A percentile compares a stretch with the other conserved stretches of the same genome.
Conservation (phyloP, 2,113 vertebrate species). For the Hippocampus abdominalis region DNA sequence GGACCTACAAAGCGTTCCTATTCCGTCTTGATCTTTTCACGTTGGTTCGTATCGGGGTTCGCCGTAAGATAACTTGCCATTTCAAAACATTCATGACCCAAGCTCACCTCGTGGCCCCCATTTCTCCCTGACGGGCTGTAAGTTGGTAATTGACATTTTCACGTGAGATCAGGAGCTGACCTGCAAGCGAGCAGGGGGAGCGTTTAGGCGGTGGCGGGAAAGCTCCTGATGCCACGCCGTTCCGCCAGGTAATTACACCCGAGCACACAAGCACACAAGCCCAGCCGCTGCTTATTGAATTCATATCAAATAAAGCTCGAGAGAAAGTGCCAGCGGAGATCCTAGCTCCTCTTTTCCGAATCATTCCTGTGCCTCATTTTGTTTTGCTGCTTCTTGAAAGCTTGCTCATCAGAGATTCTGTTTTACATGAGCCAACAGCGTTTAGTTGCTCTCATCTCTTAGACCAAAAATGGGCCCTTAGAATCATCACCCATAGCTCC, state of each 20-base stretch:
- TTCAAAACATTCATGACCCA: slow-evolving; percentile 24
- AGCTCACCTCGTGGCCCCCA: not conserved
- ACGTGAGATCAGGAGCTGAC: slow-evolving; percentile 70
- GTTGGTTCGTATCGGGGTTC: not conserved
- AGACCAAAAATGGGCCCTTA: not conserved
- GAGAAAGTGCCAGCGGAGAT: slow-evolving; percentile 31
- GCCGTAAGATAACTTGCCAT: slow-evolving; percentile 15
- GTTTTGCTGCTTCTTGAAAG: slow-evolving; percentile 12
- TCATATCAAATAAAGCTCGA: slow-evolving; percentile 67
- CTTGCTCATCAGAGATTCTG: not conserved
- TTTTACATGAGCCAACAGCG: not conserved
- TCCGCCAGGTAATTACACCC: slow-evolving; percentile 68
- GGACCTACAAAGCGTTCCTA: not conserved
- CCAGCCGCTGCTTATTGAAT: slow-evolving; percentile 70
- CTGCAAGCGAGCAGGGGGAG: slow-evolving; percentile 55
- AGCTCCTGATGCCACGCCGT: slow-evolving; percentile 61
- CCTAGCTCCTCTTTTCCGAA: slow-evolving; percentile 2
- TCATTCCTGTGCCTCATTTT: slow-evolving; percentile 29
- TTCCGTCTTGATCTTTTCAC: not conserved
- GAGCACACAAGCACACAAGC: slow-evolving; percentile 52
- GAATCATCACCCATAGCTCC: not conserved
- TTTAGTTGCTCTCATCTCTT: not conserved
- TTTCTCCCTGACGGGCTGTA: slow-evolving; percentile 39
- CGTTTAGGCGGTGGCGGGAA: slow-evolving; percentile 50
- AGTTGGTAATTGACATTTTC: slow-evolving; percentile 74